Conservation (phyloP, 2,113 vertebrate genomes). For the Phylloscopus trochiloides region DNA sequence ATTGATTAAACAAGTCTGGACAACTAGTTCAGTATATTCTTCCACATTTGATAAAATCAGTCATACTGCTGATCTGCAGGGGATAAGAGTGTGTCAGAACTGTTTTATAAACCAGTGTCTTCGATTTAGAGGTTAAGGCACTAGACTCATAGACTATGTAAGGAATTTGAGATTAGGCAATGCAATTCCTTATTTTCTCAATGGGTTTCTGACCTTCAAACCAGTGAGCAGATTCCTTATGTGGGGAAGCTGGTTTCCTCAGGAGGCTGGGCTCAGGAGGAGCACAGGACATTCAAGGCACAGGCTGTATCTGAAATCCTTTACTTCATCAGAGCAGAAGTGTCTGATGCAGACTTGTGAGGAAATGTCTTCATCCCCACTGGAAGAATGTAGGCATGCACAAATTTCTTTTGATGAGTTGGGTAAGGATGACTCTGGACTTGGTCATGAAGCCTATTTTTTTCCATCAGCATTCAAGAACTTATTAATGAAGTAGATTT, state of each 20-base stretch:
- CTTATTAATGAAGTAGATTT: not conserved
- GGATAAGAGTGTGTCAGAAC: not conserved
- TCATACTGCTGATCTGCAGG: not conserved
- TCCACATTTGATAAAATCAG: not conserved
- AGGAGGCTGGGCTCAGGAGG: not conserved
- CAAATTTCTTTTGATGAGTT: not conserved
- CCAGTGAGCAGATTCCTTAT: not conserved
- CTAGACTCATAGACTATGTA: not conserved
- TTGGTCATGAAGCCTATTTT: fast-evolving
- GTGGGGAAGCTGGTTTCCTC: not conserved
- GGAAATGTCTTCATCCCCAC: not conserved
- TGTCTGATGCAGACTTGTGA: not conserved
- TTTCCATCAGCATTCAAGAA: not conserved
- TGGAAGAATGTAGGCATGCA: not conserved
- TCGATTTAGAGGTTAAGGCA: not conserved
- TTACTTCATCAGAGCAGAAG: not conserved
- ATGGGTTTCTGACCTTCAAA: not conserved
- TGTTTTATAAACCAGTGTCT: not conserved
- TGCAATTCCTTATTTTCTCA: not conserved
- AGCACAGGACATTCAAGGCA: not conserved
- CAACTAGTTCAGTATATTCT: not conserved
- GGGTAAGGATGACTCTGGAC: not conserved
- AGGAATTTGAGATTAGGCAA: not conserved
- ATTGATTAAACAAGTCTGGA: not conserved
- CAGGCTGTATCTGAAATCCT: not conserved